Percentiles rank a stretch among this genome's conserved stretches.
These are phyloP conservation scores for Geophilus truncorum DNA, from an alignment of 2,888 invertebrate genomes.

Conservation along the genomic window DNA sequence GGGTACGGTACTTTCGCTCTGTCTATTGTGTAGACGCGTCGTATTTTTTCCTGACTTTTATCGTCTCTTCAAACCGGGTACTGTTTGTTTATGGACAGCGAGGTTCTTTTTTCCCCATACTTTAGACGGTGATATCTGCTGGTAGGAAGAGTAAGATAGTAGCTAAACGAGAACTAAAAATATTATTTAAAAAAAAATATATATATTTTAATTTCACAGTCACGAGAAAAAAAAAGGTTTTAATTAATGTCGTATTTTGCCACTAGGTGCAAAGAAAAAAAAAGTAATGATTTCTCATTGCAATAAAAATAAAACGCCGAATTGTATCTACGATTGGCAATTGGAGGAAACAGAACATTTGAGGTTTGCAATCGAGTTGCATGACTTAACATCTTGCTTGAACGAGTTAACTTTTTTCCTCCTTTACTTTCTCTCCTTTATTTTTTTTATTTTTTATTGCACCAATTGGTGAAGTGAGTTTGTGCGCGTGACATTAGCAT, in stretches of 20 bases:
- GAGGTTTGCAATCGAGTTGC: neutral
- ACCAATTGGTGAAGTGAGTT: conserved; percentile 14
- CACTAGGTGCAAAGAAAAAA: too few relatives aligned
- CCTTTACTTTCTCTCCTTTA: too few relatives aligned
- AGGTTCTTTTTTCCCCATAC: neutral
- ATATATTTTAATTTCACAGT: too few relatives aligned
- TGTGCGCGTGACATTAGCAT: conserved; percentile 6
- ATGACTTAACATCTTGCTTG: neutral
- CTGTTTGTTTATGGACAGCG: neutral
- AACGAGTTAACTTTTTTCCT: neutral
- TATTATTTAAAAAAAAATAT: too few relatives aligned
- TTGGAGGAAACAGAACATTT: neutral
- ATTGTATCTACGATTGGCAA: neutral
- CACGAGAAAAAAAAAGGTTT: too few relatives aligned
- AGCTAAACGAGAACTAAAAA: too few relatives aligned
- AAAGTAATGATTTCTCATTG: neutral
- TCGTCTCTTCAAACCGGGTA: neutral
- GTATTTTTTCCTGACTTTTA: conserved; percentile 16
- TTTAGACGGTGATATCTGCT: too few relatives aligned
- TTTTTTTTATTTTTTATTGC: neutral
- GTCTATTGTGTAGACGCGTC: conserved; percentile 16
- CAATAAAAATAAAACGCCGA: neutral
- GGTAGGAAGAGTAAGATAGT: too few relatives aligned
- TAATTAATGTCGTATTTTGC: too few relatives aligned
- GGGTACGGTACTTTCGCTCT: neutral